Percentiles rank a stretch among this genome's conserved stretches.
Evolutionary conservation across 2,888 invertebrate genomes (phyloP).

Genomic region (Eudemis profundana): DNA sequence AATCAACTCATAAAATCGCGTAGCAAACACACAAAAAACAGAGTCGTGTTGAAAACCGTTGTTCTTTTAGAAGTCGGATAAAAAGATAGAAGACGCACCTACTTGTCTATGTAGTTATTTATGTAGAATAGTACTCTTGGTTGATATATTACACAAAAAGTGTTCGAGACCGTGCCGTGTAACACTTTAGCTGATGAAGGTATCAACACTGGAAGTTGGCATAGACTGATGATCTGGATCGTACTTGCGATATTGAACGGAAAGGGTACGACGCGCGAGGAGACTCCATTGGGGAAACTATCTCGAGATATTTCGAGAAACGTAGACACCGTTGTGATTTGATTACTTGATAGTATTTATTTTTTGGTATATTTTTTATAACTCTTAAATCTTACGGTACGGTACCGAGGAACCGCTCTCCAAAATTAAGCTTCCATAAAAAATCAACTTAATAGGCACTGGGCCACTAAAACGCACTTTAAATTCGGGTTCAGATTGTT

Average conservation of each 20-base stretch:
- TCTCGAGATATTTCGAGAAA: constrained; percentile 5
- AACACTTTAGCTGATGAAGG: constrained; percentile 36
- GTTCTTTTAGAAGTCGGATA: too few relatives aligned
- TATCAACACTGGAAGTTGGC: constrained; percentile 32
- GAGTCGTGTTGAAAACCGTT: too few relatives aligned
- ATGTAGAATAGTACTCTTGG: neutral
- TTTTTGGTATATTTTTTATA: neutral
- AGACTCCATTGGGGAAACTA: constrained; percentile 36
- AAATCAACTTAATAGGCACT: too few relatives aligned
- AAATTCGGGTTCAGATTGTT: too few relatives aligned
- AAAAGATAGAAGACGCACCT: too few relatives aligned
- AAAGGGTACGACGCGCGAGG: constrained; percentile 20
- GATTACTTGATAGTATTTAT: constrained; percentile 2
- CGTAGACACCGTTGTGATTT: neutral
- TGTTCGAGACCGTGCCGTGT: constrained; percentile 10
- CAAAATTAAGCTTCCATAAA: too few relatives aligned
- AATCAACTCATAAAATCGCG: too few relatives aligned
- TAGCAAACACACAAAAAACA: too few relatives aligned
- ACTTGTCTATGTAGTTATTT: too few relatives aligned
- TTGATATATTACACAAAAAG: constrained; percentile 13
- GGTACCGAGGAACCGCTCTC: too few relatives aligned
- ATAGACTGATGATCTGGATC: constrained; percentile 37
- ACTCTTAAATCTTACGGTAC: too few relatives aligned
- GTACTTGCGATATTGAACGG: constrained; percentile 35
- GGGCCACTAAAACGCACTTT: too few relatives aligned